Percentiles rank a stretch among this genome's conserved stretches.
Evolutionary conservation across 2,888 invertebrate species (phyloP).

Genomic region (Tenthredo mesomela): DNA sequence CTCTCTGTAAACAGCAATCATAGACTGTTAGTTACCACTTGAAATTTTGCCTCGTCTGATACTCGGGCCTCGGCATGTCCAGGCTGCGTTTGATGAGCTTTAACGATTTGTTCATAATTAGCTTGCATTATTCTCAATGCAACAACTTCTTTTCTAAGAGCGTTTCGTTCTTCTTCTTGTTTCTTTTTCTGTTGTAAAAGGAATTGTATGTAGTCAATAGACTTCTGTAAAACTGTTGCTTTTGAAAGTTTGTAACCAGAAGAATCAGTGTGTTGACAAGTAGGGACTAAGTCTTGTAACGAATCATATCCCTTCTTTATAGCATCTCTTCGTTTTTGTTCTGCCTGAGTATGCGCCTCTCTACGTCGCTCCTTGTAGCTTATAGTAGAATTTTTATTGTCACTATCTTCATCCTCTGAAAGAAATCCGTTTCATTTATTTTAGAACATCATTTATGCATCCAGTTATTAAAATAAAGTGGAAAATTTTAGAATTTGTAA

Average conservation of each 20-base stretch:
- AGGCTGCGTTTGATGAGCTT: constrained; percentile 95
- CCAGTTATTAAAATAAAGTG: background rate
- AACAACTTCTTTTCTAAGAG: constrained; percentile 93
- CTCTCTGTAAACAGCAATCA: background rate
- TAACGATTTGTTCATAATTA: constrained; percentile 97
- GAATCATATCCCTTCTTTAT: constrained; percentile 98
- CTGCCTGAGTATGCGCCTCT: constrained; percentile 97
- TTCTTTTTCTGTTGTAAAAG: constrained; percentile 94
- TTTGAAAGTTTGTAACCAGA: constrained; percentile 97
- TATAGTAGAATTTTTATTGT: constrained; percentile 82
- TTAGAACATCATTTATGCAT: background rate
- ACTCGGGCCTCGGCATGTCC: constrained; percentile 93
- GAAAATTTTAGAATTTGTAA: background rate
- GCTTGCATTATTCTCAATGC: constrained; percentile 93
- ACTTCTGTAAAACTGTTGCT: constrained; percentile 96
- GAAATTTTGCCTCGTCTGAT: constrained; percentile 97
- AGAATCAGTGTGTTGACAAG: constrained; percentile 95
- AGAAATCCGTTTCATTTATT: background rate
- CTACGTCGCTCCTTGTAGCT: constrained; percentile 96
- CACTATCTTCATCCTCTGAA: constrained; percentile 83
- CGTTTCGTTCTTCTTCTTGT: constrained; percentile 96
- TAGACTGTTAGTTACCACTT: constrained; percentile 85
- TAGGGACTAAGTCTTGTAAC: constrained; percentile 94
- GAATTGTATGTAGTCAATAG: constrained; percentile 96
- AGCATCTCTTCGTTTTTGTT: constrained; percentile 97